These are phyloP conservation scores for Brenthis ino DNA, from an alignment of 2,888 invertebrate species.

Conservation along the genomic window DNA sequence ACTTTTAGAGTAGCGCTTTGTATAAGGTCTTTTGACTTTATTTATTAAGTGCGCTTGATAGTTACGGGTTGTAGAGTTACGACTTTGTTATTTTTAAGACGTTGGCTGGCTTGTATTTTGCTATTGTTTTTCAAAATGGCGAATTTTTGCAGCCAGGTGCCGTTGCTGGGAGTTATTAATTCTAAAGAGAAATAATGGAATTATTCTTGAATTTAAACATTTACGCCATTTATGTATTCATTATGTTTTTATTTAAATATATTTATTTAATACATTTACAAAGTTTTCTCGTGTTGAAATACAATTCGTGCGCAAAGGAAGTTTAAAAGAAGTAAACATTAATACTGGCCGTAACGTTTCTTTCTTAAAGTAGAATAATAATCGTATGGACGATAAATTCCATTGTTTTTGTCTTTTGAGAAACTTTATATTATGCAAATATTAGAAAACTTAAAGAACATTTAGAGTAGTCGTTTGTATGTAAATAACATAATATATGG, in stretches of 20 bases:
- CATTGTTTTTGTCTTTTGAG: slow-evolving; percentile 11
- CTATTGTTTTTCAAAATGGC: slow-evolving; percentile 18
- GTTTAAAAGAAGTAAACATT: slow-evolving; percentile 3
- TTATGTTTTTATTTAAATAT: no score
- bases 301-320: background rate
- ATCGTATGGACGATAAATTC: slow-evolving; percentile 16
- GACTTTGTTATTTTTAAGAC: slow-evolving; percentile 18
- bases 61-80: slow-evolving; percentile 28
- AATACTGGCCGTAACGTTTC: background rate
- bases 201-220: background rate
- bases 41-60: slow-evolving; percentile 30
- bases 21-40: slow-evolving; percentile 27
- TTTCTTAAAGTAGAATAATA: slow-evolving; percentile 6
- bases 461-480: slow-evolving; percentile 19
- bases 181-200: background rate
- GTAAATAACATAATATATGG: slow-evolving; percentile 13
- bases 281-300: background rate
- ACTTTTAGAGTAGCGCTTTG: slow-evolving; percentile 36
- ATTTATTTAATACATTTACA: background rate
- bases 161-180: slow-evolving; percentile 1
- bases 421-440: slow-evolving; percentile 23
- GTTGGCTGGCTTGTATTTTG: slow-evolving; percentile 7
- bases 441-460: slow-evolving; percentile 20
- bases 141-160: slow-evolving; percentile 20
- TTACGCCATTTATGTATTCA: no score